phyloP scores from a whole-genome alignment of 2,113 vertebrate species.

The Acanthochromis polyacanthus region DNA sequence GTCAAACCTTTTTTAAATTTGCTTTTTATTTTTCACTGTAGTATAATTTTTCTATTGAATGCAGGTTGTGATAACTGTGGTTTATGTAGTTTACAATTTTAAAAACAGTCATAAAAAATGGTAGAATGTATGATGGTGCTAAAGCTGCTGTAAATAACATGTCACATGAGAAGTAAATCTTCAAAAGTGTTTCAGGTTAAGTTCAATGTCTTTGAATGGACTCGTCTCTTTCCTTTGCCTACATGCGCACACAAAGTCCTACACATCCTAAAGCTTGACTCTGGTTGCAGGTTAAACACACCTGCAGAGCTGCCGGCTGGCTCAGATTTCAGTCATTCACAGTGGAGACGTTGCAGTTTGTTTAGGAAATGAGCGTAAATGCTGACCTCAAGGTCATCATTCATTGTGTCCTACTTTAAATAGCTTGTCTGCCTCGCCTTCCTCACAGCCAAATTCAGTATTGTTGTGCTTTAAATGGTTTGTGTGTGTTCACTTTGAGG shows the following conservation, averaged over 20 bases:
- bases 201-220: slow-evolving; percentile 34
- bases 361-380: slow-evolving; percentile 82
- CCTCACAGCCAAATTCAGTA: slow-evolving; percentile 58
- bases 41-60: too few species aligned
- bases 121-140: not conserved
- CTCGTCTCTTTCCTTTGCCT: slow-evolving; percentile 4
- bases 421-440: slow-evolving; percentile 58
- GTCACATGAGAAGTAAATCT: not conserved
- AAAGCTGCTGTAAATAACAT: not conserved
- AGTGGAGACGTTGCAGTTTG: slow-evolving; percentile 74
- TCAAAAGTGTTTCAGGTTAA: not conserved
- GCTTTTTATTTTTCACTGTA: not conserved
- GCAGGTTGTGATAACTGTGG: not conserved
- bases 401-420: slow-evolving; percentile 77
- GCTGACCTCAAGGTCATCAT: slow-evolving; percentile 73
- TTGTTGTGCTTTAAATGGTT: slow-evolving; percentile 73
- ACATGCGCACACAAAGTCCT: not conserved
- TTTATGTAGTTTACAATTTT: slow-evolving; percentile 1
- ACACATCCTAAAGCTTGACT: slow-evolving; percentile 36
- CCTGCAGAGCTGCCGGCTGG: slow-evolving; percentile 70
- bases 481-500: slow-evolving; percentile 68
- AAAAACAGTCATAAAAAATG: not conserved
- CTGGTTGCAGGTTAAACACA: slow-evolving; percentile 78
- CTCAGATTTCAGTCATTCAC: slow-evolving; percentile 77
- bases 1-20: not conserved